Base-by-base conservation (phyloP, 2,113 vertebrate species). In the Perca flavescens region DNA sequence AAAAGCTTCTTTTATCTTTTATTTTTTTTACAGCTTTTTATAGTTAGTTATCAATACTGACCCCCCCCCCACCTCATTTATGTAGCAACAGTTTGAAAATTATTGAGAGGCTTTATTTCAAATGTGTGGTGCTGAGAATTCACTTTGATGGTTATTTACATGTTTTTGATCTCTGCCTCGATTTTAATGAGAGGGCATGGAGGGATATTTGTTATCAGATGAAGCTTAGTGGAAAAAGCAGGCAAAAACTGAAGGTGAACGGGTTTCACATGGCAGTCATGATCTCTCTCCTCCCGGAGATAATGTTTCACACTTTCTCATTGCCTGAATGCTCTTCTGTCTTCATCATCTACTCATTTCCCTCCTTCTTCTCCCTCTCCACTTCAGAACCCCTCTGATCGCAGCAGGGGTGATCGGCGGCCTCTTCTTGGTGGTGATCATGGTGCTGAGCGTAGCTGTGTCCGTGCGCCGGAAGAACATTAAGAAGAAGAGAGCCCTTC, bases 331-430 rank as follows among this genome's bases (percentile, higher is more conserved):
- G 52, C 47, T 63, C 68, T 5, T 82, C 47, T 53, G 40, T 75
- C 70, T 68, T 47, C 11, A 65, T 66, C 46, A 75, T 73, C 28
- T 49, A 15, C 63, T 80, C 6, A 77, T 80, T 74, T 52, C 34
- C n/a, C 34, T 80, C 31, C 49, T 67, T 50, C 46, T 52, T 43
- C 50, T 43, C n/a, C 47, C 54, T 47, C 68, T 77, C 49, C 14
- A 11, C 63, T 60, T 40, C 89, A 99, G 98, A 94, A 99, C 98
- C 10, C 98, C 98, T 67, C 93, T 99, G 91, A 99, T 99, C 31
- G 98, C 98, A 19, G 98, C 98, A 0, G 97, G 98, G 65, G 96
- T 99, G 68, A 99, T 99, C 13, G 98, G 98, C 0, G 96, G 97
- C 19, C 96, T 99, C 87, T 99, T 99, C 89, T 96, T 99, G 88